phyloP scores from a whole-genome alignment of 2,113 vertebrate genomes.

The Pampusana beccarii region DNA sequence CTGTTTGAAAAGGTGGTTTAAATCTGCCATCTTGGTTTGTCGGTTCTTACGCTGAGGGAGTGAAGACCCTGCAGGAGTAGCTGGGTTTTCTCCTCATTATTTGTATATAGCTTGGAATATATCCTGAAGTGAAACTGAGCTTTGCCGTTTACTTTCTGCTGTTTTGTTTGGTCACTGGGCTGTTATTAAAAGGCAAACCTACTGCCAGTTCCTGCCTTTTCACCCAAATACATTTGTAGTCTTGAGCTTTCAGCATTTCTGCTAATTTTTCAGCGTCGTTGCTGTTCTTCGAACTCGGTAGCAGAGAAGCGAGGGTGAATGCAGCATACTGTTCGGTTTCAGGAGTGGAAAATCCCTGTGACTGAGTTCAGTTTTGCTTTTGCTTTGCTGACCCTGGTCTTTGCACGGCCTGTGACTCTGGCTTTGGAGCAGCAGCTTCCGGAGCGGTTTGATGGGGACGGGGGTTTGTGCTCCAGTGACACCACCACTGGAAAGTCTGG shows the following conservation, averaged over 20 bases:
- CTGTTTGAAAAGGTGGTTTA: neutral
- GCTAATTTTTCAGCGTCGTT: fast-evolving
- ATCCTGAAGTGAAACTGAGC: neutral
- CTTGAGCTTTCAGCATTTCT: neutral
- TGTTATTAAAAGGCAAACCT: neutral
- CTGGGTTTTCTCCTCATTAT: neutral
- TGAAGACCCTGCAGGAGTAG: neutral
- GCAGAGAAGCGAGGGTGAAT: neutral
- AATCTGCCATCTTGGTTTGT: neutral
- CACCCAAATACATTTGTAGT: fast-evolving
- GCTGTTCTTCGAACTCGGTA: neutral
- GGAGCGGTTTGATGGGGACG: no score
- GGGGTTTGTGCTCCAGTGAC: neutral
- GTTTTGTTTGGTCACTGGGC: neutral
- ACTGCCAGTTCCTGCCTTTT: neutral
- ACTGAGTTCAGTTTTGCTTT: neutral
- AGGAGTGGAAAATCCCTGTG: neutral
- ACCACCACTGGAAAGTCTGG: no score
- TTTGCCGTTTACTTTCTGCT: neutral
- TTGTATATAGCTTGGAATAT: neutral
- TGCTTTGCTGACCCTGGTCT: neutral
- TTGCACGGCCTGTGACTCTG: fast-evolving
- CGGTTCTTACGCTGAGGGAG: no score
- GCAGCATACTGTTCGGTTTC: fast-evolving
- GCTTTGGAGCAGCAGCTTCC: neutral